Evolutionary conservation across 2,113 vertebrate genomes (phyloP), one percentile per base, ranked within the genome.

Genomic region (Takifugu bimaculatus): DNA sequence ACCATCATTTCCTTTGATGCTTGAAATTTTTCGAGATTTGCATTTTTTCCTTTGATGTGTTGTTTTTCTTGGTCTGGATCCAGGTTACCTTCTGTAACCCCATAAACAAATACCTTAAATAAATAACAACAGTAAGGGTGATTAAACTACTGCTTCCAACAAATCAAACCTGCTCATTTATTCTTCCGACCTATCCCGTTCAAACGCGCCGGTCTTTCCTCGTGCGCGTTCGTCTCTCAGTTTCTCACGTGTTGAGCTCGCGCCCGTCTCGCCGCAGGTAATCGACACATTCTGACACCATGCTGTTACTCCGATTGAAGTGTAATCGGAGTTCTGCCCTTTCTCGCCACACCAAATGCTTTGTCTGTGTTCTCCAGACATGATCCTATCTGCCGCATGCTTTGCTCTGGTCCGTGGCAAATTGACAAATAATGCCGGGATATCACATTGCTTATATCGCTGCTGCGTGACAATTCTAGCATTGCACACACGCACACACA

Each of bases 391-490:
- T 78, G n/a, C 53, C 54, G 58, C 20, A 78, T 60, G 26, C 81
- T 68, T 71, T 72, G 71, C 35, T 63, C 67, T 42, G n/a, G 48
- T 74, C 70, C 54, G 4, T 20, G 14, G 70, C 68, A 81, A 87
- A 88, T 87, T 82, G 84, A 83, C 79, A 84, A 87, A 87, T 88
- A 84, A 84, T 78, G 73, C 80, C 74, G 74, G 79, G 75, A 85
- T 81, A 82, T 87, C 76, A 48, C 72, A 83, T 86, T 74, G 72
- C 79, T 69, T 72, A 71, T 58, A 73, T 74, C 63, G 42, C 66
- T 61, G 20, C 63, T 60, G 53, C 2, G 11, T 29, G 7, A 53
- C 12, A 28, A 39, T 45, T 20, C 62, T 15, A 25, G 20, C 26
- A 47, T 12, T 44, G 26, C 50, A 5, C 65, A 9, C 70, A 26